Evolutionary conservation across 1,140 invertebrate genomes (phyloP), one percentile per base, ranked within the genome.

Genomic region (Cydia amplana): DNA sequence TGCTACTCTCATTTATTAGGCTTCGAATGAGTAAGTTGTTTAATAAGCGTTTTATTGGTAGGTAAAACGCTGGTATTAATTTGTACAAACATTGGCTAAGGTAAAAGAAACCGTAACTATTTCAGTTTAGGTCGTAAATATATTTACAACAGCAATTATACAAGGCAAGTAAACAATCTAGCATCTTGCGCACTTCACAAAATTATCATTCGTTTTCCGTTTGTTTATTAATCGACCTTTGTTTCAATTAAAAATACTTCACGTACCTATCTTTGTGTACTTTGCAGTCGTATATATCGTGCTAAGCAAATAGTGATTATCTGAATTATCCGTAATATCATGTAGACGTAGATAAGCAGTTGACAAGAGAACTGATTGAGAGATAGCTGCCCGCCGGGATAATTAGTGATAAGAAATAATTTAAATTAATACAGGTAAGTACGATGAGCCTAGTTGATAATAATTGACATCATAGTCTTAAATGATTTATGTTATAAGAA

Each of bases 221-320:
- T 73, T 73, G 28, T 73, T 73, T 72, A 32, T 65, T 65, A 25
- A 18, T 40, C 16, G 65, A 36, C 65, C 65, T 70, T 70, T 70
- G 65, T 70, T 70, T 70, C n/a, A 40, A 18, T 51, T 73, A 51
- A 16, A 72, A 16, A 72, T 65, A 40, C 28, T 70, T n/a, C n/a
- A n/a, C n/a, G 3, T 36, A 40, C n/a, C 3, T 36, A 40, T 70
- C 65, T 36, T 43, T 70, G 32, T 36, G n/a, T 40, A 70, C 65
- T 18, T 70, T 16, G 25, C 23, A n/a, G 5, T 18, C n/a, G 18
- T 67, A 16, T 67, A 1, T 36, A 36, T 43, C 23, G 5, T 14
- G 16, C 7, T 70, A 40, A 70, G 18, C 36, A 70, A 70, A 70
- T 36, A 67, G 25, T 67, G n/a, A 7, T 70, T 20, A 70, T 70